Evolutionary conservation across 2,797 vertebrate genomes (phyloP).

Genomic region (Thalassophryne amazonica): DNA sequence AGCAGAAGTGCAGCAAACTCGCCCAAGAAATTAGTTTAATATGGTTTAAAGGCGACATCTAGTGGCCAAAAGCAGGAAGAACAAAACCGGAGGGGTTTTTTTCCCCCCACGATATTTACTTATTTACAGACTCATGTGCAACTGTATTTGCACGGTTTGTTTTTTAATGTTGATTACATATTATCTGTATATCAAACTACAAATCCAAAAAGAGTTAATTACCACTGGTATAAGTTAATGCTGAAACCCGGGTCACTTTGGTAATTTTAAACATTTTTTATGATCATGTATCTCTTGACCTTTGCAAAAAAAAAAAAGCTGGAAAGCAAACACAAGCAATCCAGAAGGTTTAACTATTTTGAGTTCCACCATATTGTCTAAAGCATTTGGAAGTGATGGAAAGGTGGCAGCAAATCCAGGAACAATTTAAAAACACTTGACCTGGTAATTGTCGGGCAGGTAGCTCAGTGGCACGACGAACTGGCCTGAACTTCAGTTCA

Average conservation of each 20-base stretch:
- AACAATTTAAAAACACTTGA: background rate
- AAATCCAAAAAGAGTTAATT: conserved; percentile 8
- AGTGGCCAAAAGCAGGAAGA: conserved; percentile 25
- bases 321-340: background rate
- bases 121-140: too few species aligned
- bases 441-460: too few species aligned
- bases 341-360: background rate
- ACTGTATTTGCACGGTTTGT: too few species aligned
- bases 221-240: conserved; percentile 14
- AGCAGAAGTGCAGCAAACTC: background rate
- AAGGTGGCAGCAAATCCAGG: background rate
- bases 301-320: background rate
- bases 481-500: too few species aligned
- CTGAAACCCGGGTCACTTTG: too few species aligned
- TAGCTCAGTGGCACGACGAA: too few species aligned
- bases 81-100: too few species aligned
- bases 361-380: background rate
- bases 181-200: conserved; percentile 15
- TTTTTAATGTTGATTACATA: background rate
- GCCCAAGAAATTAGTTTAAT: background rate
- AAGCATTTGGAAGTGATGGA: background rate
- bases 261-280: too few species aligned
- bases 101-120: too few species aligned
- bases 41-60: conserved; percentile 41
- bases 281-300: too few species aligned